Conservation (phyloP, 2,113 vertebrate species). For the Tinamus guttatus region DNA sequence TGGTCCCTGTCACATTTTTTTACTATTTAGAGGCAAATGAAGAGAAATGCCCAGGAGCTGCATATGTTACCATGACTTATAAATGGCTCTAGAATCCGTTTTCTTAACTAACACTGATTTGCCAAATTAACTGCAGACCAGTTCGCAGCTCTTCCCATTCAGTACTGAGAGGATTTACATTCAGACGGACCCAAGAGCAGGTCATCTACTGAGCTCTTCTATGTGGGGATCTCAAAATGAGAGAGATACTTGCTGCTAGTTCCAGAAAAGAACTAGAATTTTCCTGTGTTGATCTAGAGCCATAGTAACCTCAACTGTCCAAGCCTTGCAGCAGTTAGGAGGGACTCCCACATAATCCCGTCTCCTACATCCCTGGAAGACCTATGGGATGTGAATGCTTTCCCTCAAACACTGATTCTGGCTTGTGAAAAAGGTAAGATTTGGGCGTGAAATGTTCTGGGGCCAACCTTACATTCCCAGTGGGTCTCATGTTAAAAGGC, state of each 20-base stretch:
- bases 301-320: neutral
- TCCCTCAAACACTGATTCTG: neutral
- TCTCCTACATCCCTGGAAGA: neutral
- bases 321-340: neutral
- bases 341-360: neutral
- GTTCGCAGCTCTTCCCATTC: neutral
- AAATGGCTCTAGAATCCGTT: neutral
- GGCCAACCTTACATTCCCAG: neutral
- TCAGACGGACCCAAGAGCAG: neutral
- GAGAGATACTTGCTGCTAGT: fast-evolving
- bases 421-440: neutral
- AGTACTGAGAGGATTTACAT: neutral
- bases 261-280: neutral
- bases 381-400: neutral
- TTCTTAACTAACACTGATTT: neutral
- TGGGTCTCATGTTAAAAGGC: neutral
- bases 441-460: neutral
- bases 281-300: neutral
- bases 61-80: neutral
- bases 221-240: neutral
- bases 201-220: neutral
- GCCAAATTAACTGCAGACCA: neutral
- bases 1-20: neutral
- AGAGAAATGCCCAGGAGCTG: neutral
- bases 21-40: neutral